phyloP scores from a whole-genome alignment of 1,140 invertebrate species.

The Acromyrmex echinatior region DNA sequence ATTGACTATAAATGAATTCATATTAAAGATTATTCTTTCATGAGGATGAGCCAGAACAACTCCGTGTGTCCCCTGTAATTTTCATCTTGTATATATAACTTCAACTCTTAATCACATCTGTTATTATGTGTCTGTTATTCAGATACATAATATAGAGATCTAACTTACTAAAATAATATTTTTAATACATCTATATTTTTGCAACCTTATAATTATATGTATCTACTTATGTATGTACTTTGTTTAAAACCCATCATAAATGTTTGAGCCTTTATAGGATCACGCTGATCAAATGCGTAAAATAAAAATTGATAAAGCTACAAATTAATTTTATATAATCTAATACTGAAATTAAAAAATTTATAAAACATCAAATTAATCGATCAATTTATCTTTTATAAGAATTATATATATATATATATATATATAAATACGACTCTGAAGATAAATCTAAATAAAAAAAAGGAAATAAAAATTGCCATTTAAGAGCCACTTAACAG shows the following conservation, averaged over 20 bases:
- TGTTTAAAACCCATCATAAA: background rate
- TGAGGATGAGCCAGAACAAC: background rate
- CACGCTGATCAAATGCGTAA: too few relatives aligned
- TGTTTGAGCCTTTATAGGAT: background rate
- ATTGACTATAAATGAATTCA: background rate
- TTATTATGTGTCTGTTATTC: background rate
- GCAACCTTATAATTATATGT: background rate
- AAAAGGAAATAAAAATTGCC: too few relatives aligned
- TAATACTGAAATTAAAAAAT: background rate
- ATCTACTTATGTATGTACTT: background rate
- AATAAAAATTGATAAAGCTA: background rate
- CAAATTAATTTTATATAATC: background rate
- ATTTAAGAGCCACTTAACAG: too few relatives aligned
- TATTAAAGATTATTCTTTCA: background rate
- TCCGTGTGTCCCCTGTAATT: background rate
- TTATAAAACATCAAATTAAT: background rate
- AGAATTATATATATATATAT: too few relatives aligned
- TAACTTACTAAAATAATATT: background rate
- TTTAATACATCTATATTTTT: background rate
- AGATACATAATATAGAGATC: background rate
- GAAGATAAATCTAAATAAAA: too few relatives aligned
- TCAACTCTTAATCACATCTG: background rate
- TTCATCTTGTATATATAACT: background rate
- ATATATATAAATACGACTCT: too few relatives aligned
- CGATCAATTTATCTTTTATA: too few relatives aligned